These are phyloP conservation scores for Tarsius wallacei DNA, from an alignment of 2,797 vertebrate species.

Conservation along the genomic window DNA sequence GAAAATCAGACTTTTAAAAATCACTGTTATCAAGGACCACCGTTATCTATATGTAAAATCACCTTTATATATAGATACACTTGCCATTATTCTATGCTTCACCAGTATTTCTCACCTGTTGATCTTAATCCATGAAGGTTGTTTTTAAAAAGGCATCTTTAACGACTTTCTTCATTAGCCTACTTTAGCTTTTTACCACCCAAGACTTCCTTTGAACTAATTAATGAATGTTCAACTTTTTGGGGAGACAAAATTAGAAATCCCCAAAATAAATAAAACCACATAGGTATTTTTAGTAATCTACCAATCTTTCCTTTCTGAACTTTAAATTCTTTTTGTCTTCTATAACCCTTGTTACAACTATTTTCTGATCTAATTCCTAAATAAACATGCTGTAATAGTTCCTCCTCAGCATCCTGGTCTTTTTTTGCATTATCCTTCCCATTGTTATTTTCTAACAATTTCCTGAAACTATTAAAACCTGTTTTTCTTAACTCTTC, in stretches of 20 bases:
- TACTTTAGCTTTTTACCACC: slow-evolving; percentile 23
- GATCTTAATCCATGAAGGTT: not conserved
- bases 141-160: slow-evolving; percentile 32
- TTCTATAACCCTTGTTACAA: slow-evolving; percentile 18
- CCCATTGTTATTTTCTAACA: slow-evolving; percentile 37
- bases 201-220: slow-evolving; percentile 16
- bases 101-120: not conserved
- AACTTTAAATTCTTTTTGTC: not conserved
- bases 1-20: not conserved
- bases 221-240: slow-evolving; percentile 15
- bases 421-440: slow-evolving; percentile 18
- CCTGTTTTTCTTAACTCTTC: slow-evolving; percentile 35
- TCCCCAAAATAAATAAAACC: not conserved
- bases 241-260: not conserved
- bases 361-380: not conserved
- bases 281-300: not conserved
- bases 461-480: slow-evolving; percentile 21
- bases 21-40: not conserved
- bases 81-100: not conserved
- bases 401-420: not conserved
- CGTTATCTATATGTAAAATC: too few species aligned
- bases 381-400: slow-evolving; percentile 21
- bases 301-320: not conserved
- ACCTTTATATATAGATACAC: not conserved
- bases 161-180: slow-evolving; percentile 29